Base-by-base conservation (phyloP, 2,797 vertebrate species). In the Danio aesculapii region DNA sequence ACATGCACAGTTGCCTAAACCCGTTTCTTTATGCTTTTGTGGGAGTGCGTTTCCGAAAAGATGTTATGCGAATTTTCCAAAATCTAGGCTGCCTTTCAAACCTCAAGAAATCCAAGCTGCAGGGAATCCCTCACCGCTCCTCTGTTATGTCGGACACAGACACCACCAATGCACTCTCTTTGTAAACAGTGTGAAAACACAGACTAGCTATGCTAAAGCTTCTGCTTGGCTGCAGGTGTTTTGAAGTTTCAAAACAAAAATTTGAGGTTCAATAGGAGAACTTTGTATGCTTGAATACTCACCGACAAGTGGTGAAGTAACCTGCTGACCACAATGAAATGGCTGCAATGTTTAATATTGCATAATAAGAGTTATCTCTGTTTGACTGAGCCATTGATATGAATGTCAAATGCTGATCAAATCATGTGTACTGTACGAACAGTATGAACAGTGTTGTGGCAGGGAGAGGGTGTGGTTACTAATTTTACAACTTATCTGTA, bases 11-110 rank as follows among this genome's bases (percentile, higher is more conserved):
- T 78, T 97, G 96, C 88, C 92, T 98, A 83, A 98, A 98, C 85
- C 97, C 97, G 0, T 90, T 97, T 75, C 93, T 98, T 67, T 98
- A 97, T 0, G 96, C 91, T 19, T 97, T 98, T 0, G 93, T 96
- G 1, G 97, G 97, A 0, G 90, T 92, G 11, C 92, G 94, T 0
- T 98, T 97, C 88, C 92, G 95, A 62, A 89, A 17, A 0, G 96
- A 95, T 0, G 58, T 98, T 7, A 0, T 86, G 10, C 91, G 79
- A 50, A 85, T 95, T 43, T 66, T 96, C 75, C 88, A 8, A n/a
- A 57, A 67, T 46, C 8, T 87, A 7, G 11, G 87, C 6, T 87
- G 90, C 44, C 16, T 49, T 49, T 58, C 84, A 10, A 64, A 39
- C 58, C 88, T 84, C 41, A 83, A 81, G 0, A 90, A 88, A 68